Percentiles rank a stretch among this genome's conserved stretches.
phyloP scores from a whole-genome alignment of 2,797 vertebrate genomes.

The Ibycter americanus region DNA sequence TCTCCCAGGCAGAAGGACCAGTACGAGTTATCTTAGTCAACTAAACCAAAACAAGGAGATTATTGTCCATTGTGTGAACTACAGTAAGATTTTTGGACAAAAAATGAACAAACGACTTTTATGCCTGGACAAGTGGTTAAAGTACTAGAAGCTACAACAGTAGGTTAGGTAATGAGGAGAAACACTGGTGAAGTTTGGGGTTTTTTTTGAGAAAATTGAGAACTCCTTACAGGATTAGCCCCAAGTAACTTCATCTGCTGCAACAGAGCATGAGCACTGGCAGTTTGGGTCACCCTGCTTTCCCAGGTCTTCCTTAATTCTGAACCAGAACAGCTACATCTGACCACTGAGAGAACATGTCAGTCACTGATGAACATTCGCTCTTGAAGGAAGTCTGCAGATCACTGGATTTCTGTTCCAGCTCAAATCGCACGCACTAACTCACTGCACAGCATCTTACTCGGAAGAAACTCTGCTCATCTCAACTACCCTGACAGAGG shows the following conservation, averaged over 20 bases:
- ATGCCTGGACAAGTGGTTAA: not conserved
- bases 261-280: not conserved
- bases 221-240: not conserved
- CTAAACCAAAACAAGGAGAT: conserved; percentile 73
- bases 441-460: not conserved
- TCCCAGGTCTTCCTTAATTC: not conserved
- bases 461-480: not conserved
- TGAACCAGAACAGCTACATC: not conserved
- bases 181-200: not conserved
- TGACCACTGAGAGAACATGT: not conserved
- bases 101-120: fast-evolving
- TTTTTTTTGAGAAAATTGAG: not conserved
- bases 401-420: not conserved
- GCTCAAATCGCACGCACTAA: not conserved
- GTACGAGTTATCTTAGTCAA: conserved; percentile 95
- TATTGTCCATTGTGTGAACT: not conserved
- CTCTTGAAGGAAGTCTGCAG: not conserved
- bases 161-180: not conserved
- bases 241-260: not conserved
- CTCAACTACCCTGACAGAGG: not conserved
- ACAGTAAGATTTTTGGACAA: not conserved
- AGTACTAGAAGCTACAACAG: not conserved
- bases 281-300: not conserved
- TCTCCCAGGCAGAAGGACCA: conserved; percentile 91
- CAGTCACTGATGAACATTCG: fast-evolving